Evolutionary conservation across 1,140 invertebrate species (phyloP).

Genomic region (Oedothorax gibbosus): DNA sequence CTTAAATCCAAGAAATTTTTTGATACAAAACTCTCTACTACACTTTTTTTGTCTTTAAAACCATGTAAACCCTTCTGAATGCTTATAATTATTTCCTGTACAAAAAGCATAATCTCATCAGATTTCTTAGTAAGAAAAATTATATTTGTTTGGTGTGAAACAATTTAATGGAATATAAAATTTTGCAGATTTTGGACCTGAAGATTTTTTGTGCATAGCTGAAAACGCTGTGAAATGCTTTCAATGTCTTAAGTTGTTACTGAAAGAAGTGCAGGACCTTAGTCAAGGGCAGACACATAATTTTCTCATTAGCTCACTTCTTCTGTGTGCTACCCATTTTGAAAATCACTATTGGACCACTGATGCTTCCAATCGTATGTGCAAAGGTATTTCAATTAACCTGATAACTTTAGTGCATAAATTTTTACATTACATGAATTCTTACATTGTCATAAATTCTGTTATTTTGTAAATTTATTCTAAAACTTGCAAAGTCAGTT

Average conservation of each 20-base stretch:
- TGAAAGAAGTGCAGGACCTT: not conserved
- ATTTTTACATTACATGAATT: not conserved
- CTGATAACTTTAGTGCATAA: not conserved
- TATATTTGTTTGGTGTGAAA: not conserved
- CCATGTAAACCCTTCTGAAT: no score
- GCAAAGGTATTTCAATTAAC: conserved; percentile 7
- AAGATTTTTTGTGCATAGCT: conserved; percentile 28
- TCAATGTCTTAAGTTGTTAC: not conserved
- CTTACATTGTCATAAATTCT: not conserved
- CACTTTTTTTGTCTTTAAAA: no score
- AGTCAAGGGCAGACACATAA: not conserved
- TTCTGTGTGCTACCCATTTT: conserved; percentile 35
- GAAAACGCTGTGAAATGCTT: conserved; percentile 15
- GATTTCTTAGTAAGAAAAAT: no score
- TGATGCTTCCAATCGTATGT: not conserved
- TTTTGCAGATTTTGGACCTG: conserved; percentile 17
- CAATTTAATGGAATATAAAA: not conserved
- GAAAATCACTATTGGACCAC: conserved; percentile 12
- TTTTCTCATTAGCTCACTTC: conserved; percentile 1
- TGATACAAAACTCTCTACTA: no score
- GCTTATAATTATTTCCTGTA: no score
- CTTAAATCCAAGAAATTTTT: no score
- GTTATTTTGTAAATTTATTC: not conserved
- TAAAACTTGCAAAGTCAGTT: no score
- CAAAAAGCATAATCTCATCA: no score